Evolutionary conservation across 2,888 invertebrate genomes (phyloP).

Genomic region (Perizoma affinitatum): DNA sequence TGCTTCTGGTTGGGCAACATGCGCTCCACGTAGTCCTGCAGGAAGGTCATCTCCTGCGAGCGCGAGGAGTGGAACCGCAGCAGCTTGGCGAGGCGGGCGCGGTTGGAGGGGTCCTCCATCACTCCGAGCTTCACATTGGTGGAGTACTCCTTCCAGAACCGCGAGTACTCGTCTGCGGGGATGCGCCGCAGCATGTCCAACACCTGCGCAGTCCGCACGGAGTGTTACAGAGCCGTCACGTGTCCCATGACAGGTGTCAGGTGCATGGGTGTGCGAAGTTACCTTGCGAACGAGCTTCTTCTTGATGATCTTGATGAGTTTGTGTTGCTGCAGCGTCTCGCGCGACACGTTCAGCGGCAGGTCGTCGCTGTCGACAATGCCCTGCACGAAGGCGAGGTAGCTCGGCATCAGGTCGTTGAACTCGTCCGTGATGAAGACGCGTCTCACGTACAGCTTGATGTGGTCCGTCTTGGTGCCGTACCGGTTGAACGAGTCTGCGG

Average conservation of each 20-base stretch:
- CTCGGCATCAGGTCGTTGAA: constrained; percentile 99
- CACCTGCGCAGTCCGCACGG: constrained; percentile 85
- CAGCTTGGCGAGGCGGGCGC: constrained; percentile 97
- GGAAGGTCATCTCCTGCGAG: constrained; percentile 82
- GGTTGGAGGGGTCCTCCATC: constrained; percentile 98
- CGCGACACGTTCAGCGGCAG: constrained; percentile 98
- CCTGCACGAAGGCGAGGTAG: constrained; percentile 95
- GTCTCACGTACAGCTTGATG: constrained; percentile 98
- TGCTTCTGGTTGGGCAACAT: constrained; percentile 98
- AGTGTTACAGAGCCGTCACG: too few relatives aligned
- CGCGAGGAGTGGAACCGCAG: constrained; percentile 95
- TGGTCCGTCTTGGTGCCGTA: constrained; percentile 97
- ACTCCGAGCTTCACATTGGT: constrained; percentile 98
- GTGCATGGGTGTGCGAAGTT: neutral
- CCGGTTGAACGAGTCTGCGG: constrained; percentile 96
- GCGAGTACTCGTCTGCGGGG: constrained; percentile 92
- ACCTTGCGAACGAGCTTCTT: constrained; percentile 98
- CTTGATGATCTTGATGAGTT: constrained; percentile 99
- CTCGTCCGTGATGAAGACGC: constrained; percentile 99
- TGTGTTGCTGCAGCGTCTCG: constrained; percentile 99
- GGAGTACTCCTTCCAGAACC: constrained; percentile 99
- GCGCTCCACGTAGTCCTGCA: constrained; percentile 95
- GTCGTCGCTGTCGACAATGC: constrained; percentile 99
- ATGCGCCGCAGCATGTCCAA: constrained; percentile 99
- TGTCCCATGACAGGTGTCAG: too few relatives aligned